Evolutionary conservation across 2,113 vertebrate species (phyloP), one percentile per base, ranked within the genome.

Genomic region (Caranx ignobilis): DNA sequence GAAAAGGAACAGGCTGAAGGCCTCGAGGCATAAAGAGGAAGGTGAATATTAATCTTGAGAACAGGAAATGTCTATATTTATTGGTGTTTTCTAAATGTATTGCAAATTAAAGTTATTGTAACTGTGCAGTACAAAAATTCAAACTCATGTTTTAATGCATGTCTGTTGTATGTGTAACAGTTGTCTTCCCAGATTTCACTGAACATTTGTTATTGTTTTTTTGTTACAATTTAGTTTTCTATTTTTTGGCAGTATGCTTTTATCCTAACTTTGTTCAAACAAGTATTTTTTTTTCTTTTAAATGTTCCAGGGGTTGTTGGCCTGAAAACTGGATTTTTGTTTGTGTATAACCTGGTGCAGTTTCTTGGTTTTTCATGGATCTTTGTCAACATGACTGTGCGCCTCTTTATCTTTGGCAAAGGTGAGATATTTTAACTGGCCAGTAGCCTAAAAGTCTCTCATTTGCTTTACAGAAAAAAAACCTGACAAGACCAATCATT

Each of bases 361-460:
- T 99, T 99, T 82, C 90, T 99, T 87, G 97, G 97, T 39, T 99
- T 97, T 92, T 98, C 98, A 6, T 99, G 97, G 97, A 96, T 99
- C 87, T 99, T 99, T 84, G 94, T 97, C 87, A 99, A 98, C 92
- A 96, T 99, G 97, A 98, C 97, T 1, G 96, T 99, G 68, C 96
- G 97, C 9, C 95, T 99, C 52, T 95, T 97, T 76, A 96, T 97
- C 75, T 93, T 99, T 26, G 96, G 96, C 68, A 94, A 95, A 96
- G 98, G 98, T 95, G 89, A 96, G 96, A 19, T 72, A 48, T 2
- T 35, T 6, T 21, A 35, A 16, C 13, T 43, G 0, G 21, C 2
- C 16, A 61, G 11, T 4, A 55, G 45, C 5, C 26, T 59, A 0
- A 48, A 48, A 13, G 8, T 60, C 47, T 76, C 11, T 8, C 3